Evolutionary conservation across 2,888 invertebrate genomes (phyloP), one percentile per base, ranked within the genome.

Genomic region (Nymphalis urticae): DNA sequence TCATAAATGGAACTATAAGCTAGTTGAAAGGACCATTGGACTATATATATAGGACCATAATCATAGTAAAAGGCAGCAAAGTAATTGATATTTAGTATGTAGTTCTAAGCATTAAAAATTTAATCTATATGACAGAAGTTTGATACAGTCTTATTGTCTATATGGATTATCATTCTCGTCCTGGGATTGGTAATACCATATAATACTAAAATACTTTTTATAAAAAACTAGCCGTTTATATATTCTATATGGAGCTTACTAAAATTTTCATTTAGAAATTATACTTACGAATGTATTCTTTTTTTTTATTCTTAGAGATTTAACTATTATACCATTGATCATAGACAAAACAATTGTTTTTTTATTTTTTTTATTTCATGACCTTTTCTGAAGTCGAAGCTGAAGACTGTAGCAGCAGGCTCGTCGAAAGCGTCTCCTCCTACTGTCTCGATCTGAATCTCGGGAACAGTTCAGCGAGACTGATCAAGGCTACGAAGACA

Each of bases 341-440:
- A 13, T 42, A 13, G 13, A 42, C 4, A 42, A 42, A 13, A 27
- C 5, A 27, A 4, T 27, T 3, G 6, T 6, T 6, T 0, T 6
- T 32, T 32, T 32, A 4, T 10, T 42, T 10, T 42, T 2, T 42
- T 42, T 13, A 42, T 42, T 4, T 42, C 4, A 42, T 13, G 3
- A 13, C 4, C 13, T 42, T 42, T 13, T 42, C 50, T 7, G 6
- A 17, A 32, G 17, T 64, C 67, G 17, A 75, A 82, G 85, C 80
- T 32, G 87, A 87, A 71, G 87, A 86, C 50, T 76, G 79, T 48
- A 76, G 75, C 8, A 69, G 85, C 56, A 75, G 87, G 54, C 70
- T 87, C 79, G 93, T 76, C 80, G 95, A 86, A 94, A 97, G 92
- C 94, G 89, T 88, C 1, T 93, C 93, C 0, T 93, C 93, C 0